Evolutionary conservation across 2,888 invertebrate species (phyloP).

Genomic region (Ditula angustiorana): DNA sequence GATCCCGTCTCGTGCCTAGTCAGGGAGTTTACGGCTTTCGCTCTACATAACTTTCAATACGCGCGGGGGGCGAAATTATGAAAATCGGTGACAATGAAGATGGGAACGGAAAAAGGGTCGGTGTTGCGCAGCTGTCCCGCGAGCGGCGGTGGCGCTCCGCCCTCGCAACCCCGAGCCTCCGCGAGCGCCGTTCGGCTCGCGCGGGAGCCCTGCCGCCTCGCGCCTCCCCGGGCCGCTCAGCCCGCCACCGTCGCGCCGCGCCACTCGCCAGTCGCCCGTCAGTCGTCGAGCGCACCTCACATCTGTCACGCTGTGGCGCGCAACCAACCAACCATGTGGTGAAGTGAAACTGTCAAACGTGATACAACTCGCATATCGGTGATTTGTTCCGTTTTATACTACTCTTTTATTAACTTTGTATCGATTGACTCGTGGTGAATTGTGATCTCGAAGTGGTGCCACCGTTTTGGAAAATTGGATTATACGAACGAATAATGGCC

Average conservation of each 20-base stretch:
- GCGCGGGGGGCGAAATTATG: slow-evolving; percentile 31
- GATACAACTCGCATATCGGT: slow-evolving; percentile 76
- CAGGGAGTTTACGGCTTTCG: slow-evolving; percentile 27
- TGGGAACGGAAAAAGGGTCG: slow-evolving; percentile 75
- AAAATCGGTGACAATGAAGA: slow-evolving; percentile 44
- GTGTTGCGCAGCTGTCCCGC: slow-evolving; percentile 80
- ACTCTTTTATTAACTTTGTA: slow-evolving; percentile 51
- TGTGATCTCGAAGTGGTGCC: slow-evolving; percentile 77
- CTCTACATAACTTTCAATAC: slow-evolving; percentile 25
- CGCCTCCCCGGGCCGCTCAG: slow-evolving; percentile 60
- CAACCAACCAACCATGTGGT: slow-evolving; percentile 79
- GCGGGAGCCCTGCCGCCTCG: slow-evolving; percentile 48
- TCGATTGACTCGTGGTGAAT: slow-evolving; percentile 66
- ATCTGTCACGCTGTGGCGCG: slow-evolving; percentile 66
- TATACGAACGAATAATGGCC: slow-evolving; percentile 84
- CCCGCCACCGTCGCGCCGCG: slow-evolving; percentile 49
- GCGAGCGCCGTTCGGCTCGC: slow-evolving; percentile 49
- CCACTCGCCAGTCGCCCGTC: slow-evolving; percentile 74
- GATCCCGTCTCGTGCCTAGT: slow-evolving; percentile 8
- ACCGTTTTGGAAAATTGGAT: slow-evolving; percentile 82
- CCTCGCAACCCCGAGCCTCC: slow-evolving; percentile 72
- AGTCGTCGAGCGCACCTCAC: slow-evolving; percentile 69
- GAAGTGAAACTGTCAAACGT: slow-evolving; percentile 85
- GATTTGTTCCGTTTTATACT: slow-evolving; percentile 65
- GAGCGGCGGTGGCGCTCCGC: slow-evolving; percentile 73